phyloP scores from a whole-genome alignment of 2,888 invertebrate genomes.

The Zaprionus bogoriensis region DNA sequence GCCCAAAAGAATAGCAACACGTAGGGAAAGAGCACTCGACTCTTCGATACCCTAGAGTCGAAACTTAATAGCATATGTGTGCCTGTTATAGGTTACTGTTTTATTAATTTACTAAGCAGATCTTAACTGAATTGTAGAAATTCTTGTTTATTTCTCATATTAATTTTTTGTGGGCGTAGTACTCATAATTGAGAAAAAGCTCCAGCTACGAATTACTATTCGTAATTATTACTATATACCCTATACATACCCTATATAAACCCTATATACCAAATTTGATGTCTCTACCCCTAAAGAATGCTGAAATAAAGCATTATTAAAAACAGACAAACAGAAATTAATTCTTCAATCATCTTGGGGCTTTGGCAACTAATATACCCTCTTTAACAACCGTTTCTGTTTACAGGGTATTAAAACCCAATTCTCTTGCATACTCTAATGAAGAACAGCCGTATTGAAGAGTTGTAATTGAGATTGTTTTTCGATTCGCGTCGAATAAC shows the following conservation, averaged over 20 bases:
- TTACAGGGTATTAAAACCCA: conserved; percentile 7
- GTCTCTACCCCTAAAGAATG: too few species aligned
- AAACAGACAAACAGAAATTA: not conserved
- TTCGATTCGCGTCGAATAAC: conserved; percentile 25
- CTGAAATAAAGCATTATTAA: too few species aligned
- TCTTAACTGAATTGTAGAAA: too few species aligned
- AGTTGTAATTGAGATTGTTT: conserved; percentile 41
- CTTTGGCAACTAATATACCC: not conserved
- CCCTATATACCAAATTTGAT: too few species aligned
- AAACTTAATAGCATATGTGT: not conserved
- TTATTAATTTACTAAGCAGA: not conserved
- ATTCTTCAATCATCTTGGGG: not conserved
- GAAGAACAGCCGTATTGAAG: conserved; percentile 32
- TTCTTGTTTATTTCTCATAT: too few species aligned
- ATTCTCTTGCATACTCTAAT: conserved; percentile 12
- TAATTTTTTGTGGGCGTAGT: too few species aligned
- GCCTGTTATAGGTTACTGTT: too few species aligned
- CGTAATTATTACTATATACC: too few species aligned
- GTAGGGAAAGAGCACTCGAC: not conserved
- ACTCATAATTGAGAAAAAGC: too few species aligned
- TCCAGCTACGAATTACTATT: too few species aligned
- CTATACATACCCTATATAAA: too few species aligned
- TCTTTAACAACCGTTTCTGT: not conserved
- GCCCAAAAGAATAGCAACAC: conserved; percentile 15
- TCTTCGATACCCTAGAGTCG: not conserved